phyloP scores from a whole-genome alignment of 2,797 vertebrate genomes.

The Zalophus californianus region DNA sequence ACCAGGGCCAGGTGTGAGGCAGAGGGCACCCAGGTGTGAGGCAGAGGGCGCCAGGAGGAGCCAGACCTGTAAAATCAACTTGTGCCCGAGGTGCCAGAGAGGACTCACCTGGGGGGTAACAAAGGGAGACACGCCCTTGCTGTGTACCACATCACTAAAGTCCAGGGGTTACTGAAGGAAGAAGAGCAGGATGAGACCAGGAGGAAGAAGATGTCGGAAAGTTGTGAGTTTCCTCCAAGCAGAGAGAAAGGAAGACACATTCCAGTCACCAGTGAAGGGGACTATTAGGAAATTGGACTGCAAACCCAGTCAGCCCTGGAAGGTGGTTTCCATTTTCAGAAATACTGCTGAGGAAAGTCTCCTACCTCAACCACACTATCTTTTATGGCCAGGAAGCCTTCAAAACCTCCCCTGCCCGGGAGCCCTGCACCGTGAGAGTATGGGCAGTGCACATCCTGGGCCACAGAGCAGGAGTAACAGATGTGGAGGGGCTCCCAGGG shows the following conservation, averaged over 20 bases:
- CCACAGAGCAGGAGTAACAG: constrained; percentile 94
- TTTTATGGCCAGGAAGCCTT: constrained; percentile 97
- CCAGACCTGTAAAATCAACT: not conserved
- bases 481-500: constrained; percentile 96
- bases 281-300: constrained; percentile 94
- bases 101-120: not conserved
- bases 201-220: not conserved
- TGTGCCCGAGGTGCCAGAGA: not conserved
- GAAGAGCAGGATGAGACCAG: not conserved
- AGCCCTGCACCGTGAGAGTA: constrained; percentile 94
- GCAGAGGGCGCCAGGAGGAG: not conserved
- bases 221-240: not conserved
- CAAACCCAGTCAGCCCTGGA: constrained; percentile 92
- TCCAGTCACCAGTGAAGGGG: constrained; percentile 92
- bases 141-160: not conserved
- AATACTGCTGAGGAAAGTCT: constrained; percentile 99
- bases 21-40: not conserved
- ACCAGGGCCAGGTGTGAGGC: not conserved
- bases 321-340: constrained; percentile 98
- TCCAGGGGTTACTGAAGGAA: not conserved
- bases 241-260: not conserved
- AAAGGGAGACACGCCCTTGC: not conserved
- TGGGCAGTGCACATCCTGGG: constrained; percentile 90
- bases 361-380: constrained; percentile 98
- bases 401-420: constrained; percentile 95